Evolutionary conservation across 2,888 invertebrate species (phyloP).

Genomic region (Cephus pulcher): DNA sequence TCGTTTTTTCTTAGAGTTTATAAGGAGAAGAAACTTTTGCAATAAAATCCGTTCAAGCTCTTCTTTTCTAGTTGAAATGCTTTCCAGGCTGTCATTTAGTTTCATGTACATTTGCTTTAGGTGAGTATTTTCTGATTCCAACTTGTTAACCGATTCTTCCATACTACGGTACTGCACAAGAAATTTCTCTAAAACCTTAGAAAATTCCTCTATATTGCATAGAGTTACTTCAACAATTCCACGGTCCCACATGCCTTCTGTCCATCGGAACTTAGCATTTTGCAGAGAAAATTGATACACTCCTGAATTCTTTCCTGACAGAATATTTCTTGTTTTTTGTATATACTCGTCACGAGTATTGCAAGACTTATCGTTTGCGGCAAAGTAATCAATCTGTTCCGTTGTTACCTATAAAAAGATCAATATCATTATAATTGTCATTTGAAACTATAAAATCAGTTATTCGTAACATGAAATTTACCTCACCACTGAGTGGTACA

Average conservation of each 20-base stretch:
- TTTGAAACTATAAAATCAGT: not conserved
- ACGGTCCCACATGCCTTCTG: not conserved
- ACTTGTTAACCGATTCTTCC: not conserved
- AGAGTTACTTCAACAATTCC: not conserved
- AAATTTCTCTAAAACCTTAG: not conserved
- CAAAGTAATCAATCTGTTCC: not conserved
- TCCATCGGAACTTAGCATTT: not conserved
- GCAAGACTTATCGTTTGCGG: not conserved
- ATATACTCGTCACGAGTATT: not conserved
- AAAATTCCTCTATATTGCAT: not conserved
- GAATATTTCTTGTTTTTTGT: not conserved
- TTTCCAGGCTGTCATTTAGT: not conserved
- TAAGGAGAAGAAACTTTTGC: not conserved
- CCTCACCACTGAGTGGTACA: not conserved
- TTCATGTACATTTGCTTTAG: not conserved
- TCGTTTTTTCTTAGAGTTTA: constrained; percentile 2
- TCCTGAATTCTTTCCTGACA: not conserved
- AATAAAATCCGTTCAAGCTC: not conserved
- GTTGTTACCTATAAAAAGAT: not conserved
- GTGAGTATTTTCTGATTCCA: not conserved
- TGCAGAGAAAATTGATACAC: not conserved
- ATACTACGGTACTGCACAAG: not conserved
- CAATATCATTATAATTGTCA: not conserved
- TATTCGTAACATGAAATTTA: not conserved
- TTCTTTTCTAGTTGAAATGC: not conserved